Evolutionary conservation across 2,113 vertebrate species (phyloP).

Genomic region (Ptyas mucosa): DNA sequence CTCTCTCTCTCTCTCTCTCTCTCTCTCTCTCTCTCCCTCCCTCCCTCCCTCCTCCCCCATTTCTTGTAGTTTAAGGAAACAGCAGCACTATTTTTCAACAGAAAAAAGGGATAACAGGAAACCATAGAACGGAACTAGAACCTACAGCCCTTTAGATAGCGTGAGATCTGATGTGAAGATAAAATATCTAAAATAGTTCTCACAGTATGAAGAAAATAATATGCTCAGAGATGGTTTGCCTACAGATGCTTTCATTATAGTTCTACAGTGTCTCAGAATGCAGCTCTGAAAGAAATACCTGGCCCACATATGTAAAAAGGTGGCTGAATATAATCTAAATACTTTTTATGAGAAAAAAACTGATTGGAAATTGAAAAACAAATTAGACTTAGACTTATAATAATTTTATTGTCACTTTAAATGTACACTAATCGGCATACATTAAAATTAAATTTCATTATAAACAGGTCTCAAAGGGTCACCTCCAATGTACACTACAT

Average conservation of each 20-base stretch:
- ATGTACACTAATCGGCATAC: no score
- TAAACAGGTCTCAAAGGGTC: no score
- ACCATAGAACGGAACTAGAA: background rate
- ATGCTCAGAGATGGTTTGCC: background rate
- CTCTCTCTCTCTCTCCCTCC: fast-evolving
- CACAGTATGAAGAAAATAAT: background rate
- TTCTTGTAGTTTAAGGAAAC: background rate
- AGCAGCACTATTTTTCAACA: background rate
- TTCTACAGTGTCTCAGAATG: background rate
- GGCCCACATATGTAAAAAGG: background rate
- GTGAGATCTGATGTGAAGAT: background rate
- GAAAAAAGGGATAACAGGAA: background rate
- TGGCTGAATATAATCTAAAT: background rate
- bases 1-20: no score
- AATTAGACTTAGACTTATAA: background rate
- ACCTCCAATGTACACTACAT: no score
- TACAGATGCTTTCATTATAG: background rate
- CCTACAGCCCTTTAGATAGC: background rate
- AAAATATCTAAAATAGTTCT: background rate
- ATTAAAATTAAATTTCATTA: no score
- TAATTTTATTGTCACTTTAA: no score
- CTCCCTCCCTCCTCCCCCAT: no score
- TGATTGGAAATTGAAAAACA: background rate
- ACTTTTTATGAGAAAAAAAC: background rate
- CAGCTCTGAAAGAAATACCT: background rate